phyloP scores from a whole-genome alignment of 2,888 invertebrate species.

The Megamerina dolium region DNA sequence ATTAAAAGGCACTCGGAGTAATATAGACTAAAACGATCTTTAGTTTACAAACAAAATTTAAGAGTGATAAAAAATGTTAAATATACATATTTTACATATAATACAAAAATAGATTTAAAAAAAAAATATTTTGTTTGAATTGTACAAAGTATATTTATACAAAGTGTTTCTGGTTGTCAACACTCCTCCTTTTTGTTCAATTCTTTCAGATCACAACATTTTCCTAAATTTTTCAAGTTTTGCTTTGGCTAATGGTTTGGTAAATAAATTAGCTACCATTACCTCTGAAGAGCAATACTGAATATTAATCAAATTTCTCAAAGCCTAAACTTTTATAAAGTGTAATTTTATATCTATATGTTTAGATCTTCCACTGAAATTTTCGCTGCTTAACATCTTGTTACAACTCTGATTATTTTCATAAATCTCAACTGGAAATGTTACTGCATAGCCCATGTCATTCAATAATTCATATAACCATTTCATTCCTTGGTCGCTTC shows the following conservation, averaged over 20 bases:
- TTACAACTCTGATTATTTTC: too few species aligned
- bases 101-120: too few species aligned
- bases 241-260: background rate
- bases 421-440: background rate
- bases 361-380: background rate
- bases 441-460: background rate
- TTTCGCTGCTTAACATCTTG: background rate
- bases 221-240: background rate
- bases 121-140: too few species aligned
- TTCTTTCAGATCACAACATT: too few species aligned
- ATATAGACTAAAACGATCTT: too few species aligned
- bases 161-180: too few species aligned
- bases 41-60: too few species aligned
- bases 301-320: background rate
- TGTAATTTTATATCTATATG: constrained; percentile 1
- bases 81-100: too few species aligned
- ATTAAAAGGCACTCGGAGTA: too few species aligned
- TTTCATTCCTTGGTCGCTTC: background rate
- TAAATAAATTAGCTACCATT: constrained; percentile 1
- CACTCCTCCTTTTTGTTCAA: too few species aligned
- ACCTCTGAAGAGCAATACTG: background rate
- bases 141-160: too few species aligned
- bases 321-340: background rate
- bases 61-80: too few species aligned
- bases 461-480: background rate